Base-by-base conservation (phyloP, 1,140 invertebrate genomes). In the Drosophila punjabiensis region DNA sequence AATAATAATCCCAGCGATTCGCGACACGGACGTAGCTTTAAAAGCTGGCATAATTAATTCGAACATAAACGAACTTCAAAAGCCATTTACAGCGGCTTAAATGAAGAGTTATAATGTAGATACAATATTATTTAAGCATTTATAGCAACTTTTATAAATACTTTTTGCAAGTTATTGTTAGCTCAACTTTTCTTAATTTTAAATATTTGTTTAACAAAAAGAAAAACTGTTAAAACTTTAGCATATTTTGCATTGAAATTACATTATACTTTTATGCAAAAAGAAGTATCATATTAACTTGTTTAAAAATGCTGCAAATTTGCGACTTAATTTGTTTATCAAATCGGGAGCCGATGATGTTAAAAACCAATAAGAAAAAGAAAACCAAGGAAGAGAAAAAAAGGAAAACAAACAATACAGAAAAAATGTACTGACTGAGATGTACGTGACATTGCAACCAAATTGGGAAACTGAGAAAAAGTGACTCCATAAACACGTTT, bases 401-500 rank as follows among this genome's bases (percentile, higher is more conserved):
- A 48, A 11, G 35, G 43, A 16, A 32, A 2, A 43, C 9, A 47
- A 18, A 13, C 24, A 45, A 20, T 20, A 5, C 7, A 2, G 7
- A 28, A 45, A 20, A 63, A 14, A 41, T 10, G 41, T 32, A 28
- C 41, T 4, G n/a, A 58, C 14, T 32, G 30, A 28, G 30, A 35
- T 33, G 52, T 81, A 85, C 82, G 82, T 85, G 82, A 75, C 30
- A 41, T 67, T 82, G 79, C 82, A 74, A 67, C 53, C 81, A 50
- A 62, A 32, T 33, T 64, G 59, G 59, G 20, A 67, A 74, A 43
- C 33, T 37, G 13, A 55, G 73, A 65, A 70, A 70, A 81, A 86
- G 78, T 77, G 74, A 78, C 82, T 85, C 68, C 74, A 85, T 85
- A 85, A 85, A 85, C 82, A 86, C 74, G 82, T 85, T 66, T 78